A percentile compares a stretch with the other conserved stretches of the same genome.
These are phyloP conservation scores for Phymanthus crucifer DNA, from an alignment of 92 coral and sea anemone genomes.

Conservation along the genomic window DNA sequence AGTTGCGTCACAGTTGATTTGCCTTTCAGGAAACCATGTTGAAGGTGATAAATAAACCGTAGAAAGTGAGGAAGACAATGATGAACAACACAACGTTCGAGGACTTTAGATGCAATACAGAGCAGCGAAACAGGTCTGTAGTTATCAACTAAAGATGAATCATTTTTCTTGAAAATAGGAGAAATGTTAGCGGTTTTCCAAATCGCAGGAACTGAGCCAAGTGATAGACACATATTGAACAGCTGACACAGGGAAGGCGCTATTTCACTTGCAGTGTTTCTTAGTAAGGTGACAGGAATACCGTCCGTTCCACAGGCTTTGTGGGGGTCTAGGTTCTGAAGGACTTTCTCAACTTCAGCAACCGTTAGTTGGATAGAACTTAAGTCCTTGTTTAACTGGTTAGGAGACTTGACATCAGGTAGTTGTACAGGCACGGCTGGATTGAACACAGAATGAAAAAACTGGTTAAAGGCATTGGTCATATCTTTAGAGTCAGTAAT, in stretches of 20 bases:
- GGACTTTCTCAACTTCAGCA: slow-evolving; percentile 10
- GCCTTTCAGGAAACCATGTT: slow-evolving; percentile 32
- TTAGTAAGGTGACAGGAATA: slow-evolving; percentile 6
- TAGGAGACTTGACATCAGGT: too few relatives aligned
- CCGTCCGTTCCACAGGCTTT: slow-evolving; percentile 38
- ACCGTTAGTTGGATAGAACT: slow-evolving; percentile 2
- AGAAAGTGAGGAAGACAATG: slow-evolving; percentile 15
- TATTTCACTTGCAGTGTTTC: slow-evolving; percentile 9
- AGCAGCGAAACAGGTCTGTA: slow-evolving; percentile 29
- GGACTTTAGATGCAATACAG: slow-evolving; percentile 24
- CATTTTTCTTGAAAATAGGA: slow-evolving; percentile 23
- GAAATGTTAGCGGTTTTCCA: slow-evolving; percentile 21
- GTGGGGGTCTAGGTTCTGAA: slow-evolving; percentile 16
- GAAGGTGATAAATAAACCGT: slow-evolving; percentile 21
- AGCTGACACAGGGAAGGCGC: slow-evolving; percentile 11
- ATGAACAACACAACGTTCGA: slow-evolving; percentile 30
- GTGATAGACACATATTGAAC: slow-evolving; percentile 24
- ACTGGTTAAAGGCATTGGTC: too few relatives aligned
- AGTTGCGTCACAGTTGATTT: slow-evolving; percentile 31
- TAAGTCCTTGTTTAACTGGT: too few relatives aligned
- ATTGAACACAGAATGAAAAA: too few relatives aligned
- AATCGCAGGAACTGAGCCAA: slow-evolving; percentile 6
- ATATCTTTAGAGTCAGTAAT: too few relatives aligned
- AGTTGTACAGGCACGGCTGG: too few relatives aligned
- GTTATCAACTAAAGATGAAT: slow-evolving; percentile 10